Conservation (phyloP, 1,140 invertebrate species). For the Acromyrmex charruanus region DNA sequence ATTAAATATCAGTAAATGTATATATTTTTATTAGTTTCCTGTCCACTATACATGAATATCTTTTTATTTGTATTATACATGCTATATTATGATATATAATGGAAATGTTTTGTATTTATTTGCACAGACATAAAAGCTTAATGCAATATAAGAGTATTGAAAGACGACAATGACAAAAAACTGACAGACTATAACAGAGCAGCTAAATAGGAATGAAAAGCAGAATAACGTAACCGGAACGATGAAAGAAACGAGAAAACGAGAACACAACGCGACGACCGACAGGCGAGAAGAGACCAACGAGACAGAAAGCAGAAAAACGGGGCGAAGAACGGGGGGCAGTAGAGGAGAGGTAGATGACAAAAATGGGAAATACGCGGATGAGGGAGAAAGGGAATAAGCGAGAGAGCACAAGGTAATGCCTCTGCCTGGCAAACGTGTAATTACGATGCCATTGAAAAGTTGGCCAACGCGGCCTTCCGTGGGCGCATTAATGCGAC, state of each 20-base stretch:
- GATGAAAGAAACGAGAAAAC: constrained; percentile 30
- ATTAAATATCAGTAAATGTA: background rate
- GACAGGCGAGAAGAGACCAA: constrained; percentile 57
- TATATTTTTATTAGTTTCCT: background rate
- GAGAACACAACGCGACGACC: constrained; percentile 27
- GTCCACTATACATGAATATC: background rate
- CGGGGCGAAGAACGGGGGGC: constrained; percentile 60
- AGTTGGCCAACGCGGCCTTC: constrained; percentile 71
- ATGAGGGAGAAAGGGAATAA: constrained; percentile 32
- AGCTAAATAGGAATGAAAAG: constrained; percentile 15
- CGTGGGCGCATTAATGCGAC: constrained; percentile 75
- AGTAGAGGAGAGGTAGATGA: constrained; percentile 31
- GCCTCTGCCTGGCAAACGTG: constrained; percentile 69
- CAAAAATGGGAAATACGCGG: constrained; percentile 51
- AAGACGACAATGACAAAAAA: constrained; percentile 45
- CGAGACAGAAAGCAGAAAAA: constrained; percentile 57
- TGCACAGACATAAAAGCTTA: background rate
- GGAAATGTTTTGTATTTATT: constrained; percentile 1
- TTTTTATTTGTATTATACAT: background rate
- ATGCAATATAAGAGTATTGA: constrained; percentile 41
- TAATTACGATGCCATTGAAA: constrained; percentile 82
- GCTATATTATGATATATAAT: background rate
- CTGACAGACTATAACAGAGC: background rate
- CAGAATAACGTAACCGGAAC: constrained; percentile 28
- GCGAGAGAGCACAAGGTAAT: constrained; percentile 61